These are phyloP conservation scores for Ceuthmochares aereus DNA, from an alignment of 2,113 vertebrate genomes.

Conservation along the genomic window DNA sequence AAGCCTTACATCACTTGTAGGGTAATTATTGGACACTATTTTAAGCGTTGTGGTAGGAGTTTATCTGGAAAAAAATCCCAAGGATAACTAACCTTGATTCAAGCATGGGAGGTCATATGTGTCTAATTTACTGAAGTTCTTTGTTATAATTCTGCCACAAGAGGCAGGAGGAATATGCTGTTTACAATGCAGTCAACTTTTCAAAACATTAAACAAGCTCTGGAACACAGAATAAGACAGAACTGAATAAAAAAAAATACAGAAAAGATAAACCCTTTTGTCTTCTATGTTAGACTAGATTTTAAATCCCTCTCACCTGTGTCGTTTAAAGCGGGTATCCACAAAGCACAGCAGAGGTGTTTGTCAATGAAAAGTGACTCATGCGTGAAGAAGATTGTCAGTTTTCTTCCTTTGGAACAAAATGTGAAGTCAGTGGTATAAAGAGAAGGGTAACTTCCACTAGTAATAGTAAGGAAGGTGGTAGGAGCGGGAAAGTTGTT, in stretches of 20 bases:
- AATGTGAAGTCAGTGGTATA: not conserved
- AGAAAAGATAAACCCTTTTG: not conserved
- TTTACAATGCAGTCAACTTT: not conserved
- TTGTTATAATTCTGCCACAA: not conserved
- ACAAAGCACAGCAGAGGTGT: not conserved
- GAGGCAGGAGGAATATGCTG: not conserved
- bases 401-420: not conserved
- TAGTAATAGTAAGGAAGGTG: not conserved
- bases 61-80: not conserved
- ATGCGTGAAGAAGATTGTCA: not conserved
- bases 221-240: not conserved
- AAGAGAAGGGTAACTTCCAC: not conserved
- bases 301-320: not conserved
- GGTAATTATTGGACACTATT: not conserved
- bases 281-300: not conserved
- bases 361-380: not conserved
- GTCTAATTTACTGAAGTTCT: not conserved
- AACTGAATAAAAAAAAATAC: not conserved
- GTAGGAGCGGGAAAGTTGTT: not conserved
- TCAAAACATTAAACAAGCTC: not conserved
- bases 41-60: not conserved
- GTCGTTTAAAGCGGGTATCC: not conserved
- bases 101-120: not conserved
- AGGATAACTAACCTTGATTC: not conserved
- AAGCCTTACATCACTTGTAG: not conserved